Conservation (phyloP, 1,140 invertebrate species). For the Gonatopus flavifemur region DNA sequence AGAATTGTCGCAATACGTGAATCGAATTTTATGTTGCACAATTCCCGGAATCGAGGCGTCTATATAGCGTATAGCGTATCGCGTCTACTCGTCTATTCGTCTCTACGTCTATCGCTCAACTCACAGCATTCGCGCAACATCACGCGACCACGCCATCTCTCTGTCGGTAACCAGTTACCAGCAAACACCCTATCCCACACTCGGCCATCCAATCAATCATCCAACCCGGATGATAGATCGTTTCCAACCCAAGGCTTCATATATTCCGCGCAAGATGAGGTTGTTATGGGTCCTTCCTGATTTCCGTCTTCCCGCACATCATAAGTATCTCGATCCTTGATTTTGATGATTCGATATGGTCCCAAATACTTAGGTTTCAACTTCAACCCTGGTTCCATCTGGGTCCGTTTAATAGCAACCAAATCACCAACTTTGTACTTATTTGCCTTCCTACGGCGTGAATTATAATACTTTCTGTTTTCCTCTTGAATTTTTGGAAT, state of each 20-base stretch:
- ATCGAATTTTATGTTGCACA: no score
- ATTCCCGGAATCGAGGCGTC: no score
- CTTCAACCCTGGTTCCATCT: slow-evolving; percentile 24
- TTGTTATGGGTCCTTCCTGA: slow-evolving; percentile 29
- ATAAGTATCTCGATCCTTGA: slow-evolving; percentile 32
- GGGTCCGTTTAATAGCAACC: slow-evolving; percentile 29
- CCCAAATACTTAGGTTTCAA: slow-evolving; percentile 19
- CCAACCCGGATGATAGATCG: slow-evolving; percentile 12
- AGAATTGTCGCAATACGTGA: no score
- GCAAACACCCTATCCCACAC: no score
- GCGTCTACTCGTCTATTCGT: no score
- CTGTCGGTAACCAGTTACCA: no score
- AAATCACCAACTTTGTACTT: neutral
- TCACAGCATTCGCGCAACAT: no score
- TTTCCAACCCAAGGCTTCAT: slow-evolving; percentile 36
- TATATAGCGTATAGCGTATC: no score
- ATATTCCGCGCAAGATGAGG: slow-evolving; percentile 32
- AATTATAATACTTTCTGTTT: neutral
- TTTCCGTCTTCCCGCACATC: slow-evolving; percentile 29
- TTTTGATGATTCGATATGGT: slow-evolving; percentile 15
- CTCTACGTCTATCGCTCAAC: no score
- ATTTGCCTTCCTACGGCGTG: neutral
- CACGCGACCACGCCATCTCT: no score
- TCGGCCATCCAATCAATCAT: slow-evolving; percentile 22
- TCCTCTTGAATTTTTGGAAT: neutral